Conservation (phyloP, 2,113 vertebrate species). For the Nyctibius bracteatus region DNA sequence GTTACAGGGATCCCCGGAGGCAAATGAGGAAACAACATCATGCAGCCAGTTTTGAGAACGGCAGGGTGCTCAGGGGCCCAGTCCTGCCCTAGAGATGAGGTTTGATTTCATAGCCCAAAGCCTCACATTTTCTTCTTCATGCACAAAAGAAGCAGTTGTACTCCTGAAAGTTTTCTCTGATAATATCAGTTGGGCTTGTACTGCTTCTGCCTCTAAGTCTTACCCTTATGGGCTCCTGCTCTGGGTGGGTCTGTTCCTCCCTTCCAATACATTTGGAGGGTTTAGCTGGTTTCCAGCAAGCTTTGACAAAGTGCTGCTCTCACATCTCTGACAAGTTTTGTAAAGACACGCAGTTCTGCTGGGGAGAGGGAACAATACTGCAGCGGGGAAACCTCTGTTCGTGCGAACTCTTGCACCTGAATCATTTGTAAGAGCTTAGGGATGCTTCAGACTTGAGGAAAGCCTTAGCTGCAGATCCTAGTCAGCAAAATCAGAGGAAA, state of each 20-base stretch:
- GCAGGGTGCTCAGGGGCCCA: background rate
- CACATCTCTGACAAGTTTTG: background rate
- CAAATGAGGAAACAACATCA: background rate
- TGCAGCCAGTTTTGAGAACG: background rate
- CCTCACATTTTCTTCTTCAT: background rate
- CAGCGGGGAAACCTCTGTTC: background rate
- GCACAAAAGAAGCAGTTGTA: background rate
- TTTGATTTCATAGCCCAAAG: background rate
- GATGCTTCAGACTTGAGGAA: background rate
- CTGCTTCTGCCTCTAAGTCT: background rate
- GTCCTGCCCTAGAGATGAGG: background rate
- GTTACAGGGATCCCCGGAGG: conserved; percentile 8
- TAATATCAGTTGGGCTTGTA: background rate
- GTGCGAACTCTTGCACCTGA: background rate
- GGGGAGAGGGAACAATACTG: background rate
- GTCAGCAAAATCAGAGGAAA: background rate
- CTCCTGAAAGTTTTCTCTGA: background rate
- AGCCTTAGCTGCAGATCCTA: background rate
- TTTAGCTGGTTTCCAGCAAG: background rate
- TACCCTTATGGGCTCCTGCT: background rate
- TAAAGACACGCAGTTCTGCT: background rate
- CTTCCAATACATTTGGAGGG: background rate
- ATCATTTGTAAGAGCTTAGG: background rate
- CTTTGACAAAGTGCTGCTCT: background rate
- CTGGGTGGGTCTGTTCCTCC: background rate